phyloP scores from a whole-genome alignment of 2,797 vertebrate species.

The Coregonus ussuriensis region DNA sequence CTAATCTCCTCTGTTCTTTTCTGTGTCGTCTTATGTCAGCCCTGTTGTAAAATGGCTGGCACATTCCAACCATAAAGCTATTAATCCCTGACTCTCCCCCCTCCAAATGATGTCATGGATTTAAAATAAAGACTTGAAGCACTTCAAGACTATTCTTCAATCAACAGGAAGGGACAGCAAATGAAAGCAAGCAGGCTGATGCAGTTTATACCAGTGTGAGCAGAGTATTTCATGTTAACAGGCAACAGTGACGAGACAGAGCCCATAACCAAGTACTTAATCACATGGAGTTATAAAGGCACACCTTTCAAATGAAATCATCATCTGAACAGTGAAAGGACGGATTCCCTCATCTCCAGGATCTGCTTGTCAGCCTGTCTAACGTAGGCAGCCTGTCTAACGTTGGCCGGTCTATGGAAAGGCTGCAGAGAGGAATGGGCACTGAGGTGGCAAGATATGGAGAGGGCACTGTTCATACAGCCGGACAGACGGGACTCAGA shows the following conservation, averaged over 20 bases:
- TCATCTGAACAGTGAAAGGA: constrained; percentile 11
- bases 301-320: constrained; percentile 51
- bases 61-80: background rate
- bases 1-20: background rate
- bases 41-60: background rate
- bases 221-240: constrained; percentile 31
- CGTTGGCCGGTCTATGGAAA: background rate
- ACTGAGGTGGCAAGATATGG: background rate
- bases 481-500: background rate
- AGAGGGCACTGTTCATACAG: background rate
- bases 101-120: constrained; percentile 31
- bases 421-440: background rate
- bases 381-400: background rate
- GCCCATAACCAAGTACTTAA: too few relatives aligned
- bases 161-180: constrained; percentile 45
- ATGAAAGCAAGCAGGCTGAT: constrained; percentile 1
- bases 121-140: constrained; percentile 11
- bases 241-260: background rate
- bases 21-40: background rate
- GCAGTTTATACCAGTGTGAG: constrained; percentile 8
- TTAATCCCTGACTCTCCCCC: background rate
- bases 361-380: constrained; percentile 3
- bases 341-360: constrained; percentile 14
- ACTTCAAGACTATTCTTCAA: constrained; percentile 21
- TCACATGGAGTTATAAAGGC: constrained; percentile 28